A percentile compares a stretch with the other conserved stretches of the same genome.
phyloP scores from a whole-genome alignment of 2,888 invertebrate species.

The Morpho helenor region DNA sequence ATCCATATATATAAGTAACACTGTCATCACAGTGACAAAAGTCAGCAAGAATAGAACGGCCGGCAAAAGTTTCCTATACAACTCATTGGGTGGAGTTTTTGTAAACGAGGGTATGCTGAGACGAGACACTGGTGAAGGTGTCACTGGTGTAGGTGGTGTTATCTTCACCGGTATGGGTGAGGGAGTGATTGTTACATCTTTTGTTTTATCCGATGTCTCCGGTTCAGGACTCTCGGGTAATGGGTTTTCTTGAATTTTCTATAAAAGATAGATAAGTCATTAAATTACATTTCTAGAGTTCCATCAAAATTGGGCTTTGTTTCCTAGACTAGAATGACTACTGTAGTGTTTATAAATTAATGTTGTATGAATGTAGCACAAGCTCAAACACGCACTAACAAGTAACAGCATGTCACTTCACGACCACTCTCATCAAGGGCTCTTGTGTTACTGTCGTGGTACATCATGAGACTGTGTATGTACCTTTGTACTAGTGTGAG shows the following conservation, averaged over 20 bases:
- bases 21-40: conserved; percentile 89
- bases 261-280: conserved; percentile 7
- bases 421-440: too few species aligned
- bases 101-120: conserved; percentile 52
- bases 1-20: conserved; percentile 89
- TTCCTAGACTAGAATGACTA: too few species aligned
- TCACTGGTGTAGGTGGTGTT: conserved; percentile 26
- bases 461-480: too few species aligned
- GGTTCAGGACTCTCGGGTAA: conserved; percentile 26
- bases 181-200: conserved; percentile 30
- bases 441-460: too few species aligned
- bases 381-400: too few species aligned
- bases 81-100: conserved; percentile 63
- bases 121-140: conserved; percentile 36
- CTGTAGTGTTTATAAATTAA: too few species aligned
- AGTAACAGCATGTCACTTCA: too few species aligned
- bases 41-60: conserved; percentile 86
- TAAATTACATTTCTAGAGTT: too few species aligned
- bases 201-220: conserved; percentile 33
- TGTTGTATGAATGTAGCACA: too few species aligned
- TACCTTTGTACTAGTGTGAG: too few species aligned
- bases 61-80: conserved; percentile 79
- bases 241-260: conserved; percentile 54
- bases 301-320: too few species aligned
- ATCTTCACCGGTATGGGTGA: conserved; percentile 33